phyloP scores from a whole-genome alignment of 2,113 vertebrate species.

The Ia io region DNA sequence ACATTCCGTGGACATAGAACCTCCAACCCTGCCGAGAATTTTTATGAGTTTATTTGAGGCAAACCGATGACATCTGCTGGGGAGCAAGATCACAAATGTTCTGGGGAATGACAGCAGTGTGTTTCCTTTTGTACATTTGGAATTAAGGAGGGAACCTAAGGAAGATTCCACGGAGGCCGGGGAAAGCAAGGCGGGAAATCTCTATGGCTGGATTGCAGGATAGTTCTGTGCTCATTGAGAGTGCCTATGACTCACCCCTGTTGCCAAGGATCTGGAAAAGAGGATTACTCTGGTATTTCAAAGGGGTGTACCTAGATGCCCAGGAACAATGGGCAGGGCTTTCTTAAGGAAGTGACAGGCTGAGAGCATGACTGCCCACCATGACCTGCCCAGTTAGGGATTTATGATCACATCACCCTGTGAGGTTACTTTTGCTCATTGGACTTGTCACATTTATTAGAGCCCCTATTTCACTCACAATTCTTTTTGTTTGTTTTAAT shows the following conservation, averaged over 20 bases:
- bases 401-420: neutral
- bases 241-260: neutral
- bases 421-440: neutral
- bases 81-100: neutral
- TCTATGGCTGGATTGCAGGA: neutral
- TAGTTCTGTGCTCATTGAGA: neutral
- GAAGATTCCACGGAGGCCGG: neutral
- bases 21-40: neutral
- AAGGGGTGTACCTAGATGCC: neutral
- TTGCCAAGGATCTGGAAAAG: neutral
- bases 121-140: neutral
- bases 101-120: neutral
- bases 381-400: neutral
- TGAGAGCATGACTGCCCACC: neutral
- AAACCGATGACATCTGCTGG: neutral
- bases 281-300: neutral
- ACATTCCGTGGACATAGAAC: accelerated
- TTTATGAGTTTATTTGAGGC: neutral
- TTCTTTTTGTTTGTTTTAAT: too few species aligned
- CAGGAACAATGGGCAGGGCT: neutral
- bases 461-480: too few species aligned
- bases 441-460: neutral
- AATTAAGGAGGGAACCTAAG: neutral
- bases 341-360: neutral
- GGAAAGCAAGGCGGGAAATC: neutral